Evolutionary conservation across 2,113 vertebrate species (phyloP).

Genomic region (Plestiodon gilberti): DNA sequence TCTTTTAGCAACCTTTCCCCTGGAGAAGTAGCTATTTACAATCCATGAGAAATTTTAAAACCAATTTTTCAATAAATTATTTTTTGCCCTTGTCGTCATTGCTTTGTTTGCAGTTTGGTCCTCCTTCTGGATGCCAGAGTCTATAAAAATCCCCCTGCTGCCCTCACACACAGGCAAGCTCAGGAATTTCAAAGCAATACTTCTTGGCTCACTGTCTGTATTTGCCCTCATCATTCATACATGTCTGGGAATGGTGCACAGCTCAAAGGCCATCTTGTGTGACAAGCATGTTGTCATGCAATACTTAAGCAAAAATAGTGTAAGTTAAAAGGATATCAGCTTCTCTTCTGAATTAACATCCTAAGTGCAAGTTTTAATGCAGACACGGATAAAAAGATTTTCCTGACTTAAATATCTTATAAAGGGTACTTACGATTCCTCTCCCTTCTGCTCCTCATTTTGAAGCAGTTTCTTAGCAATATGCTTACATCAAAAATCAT

Average conservation of each 20-base stretch:
- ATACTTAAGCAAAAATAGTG: conserved; percentile 49
- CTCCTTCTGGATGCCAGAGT: background rate
- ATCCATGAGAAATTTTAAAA: background rate
- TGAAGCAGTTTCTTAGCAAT: background rate
- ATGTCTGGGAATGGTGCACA: conserved; percentile 35
- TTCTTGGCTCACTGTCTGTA: conserved; percentile 54
- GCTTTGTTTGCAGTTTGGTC: background rate
- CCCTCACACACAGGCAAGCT: conserved; percentile 17
- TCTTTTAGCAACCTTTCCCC: background rate
- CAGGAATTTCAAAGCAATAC: conserved; percentile 31
- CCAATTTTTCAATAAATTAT: background rate
- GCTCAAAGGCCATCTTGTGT: conserved; percentile 55
- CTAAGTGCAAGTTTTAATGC: conserved; percentile 19
- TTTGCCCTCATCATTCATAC: conserved; percentile 43
- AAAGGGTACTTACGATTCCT: background rate
- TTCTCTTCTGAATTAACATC: background rate
- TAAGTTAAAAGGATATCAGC: conserved; percentile 35
- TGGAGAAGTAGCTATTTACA: background rate
- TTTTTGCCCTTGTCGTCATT: background rate
- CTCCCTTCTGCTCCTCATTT: conserved; percentile 21
- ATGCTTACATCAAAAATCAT: conserved; percentile 27
- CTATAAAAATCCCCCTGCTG: background rate
- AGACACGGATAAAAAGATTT: conserved; percentile 31
- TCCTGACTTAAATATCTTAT: conserved; percentile 20
- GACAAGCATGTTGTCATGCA: conserved; percentile 18